Conservation (phyloP, 2,888 invertebrate species). For the Hirtodrosophila cameraria region DNA sequence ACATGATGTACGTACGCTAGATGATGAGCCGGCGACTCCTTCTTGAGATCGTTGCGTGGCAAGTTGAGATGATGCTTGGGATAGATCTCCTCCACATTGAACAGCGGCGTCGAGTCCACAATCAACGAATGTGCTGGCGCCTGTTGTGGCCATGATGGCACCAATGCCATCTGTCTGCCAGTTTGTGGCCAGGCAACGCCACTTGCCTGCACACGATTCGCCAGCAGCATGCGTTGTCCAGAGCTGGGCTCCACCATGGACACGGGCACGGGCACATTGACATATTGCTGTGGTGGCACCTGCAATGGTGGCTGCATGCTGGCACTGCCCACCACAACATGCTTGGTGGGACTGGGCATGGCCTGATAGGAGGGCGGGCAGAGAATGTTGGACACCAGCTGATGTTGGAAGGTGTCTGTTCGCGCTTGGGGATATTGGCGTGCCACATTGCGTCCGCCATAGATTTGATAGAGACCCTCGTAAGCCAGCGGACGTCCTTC, state of each 20-base stretch:
- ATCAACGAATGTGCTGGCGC: slow-evolving; percentile 89
- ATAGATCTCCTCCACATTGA: slow-evolving; percentile 87
- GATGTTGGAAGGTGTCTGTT: slow-evolving; percentile 94
- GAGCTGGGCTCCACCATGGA: slow-evolving; percentile 95
- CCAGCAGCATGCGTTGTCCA: slow-evolving; percentile 91
- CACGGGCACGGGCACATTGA: slow-evolving; percentile 88
- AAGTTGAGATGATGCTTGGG: slow-evolving; percentile 87
- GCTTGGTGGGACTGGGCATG: slow-evolving; percentile 88
- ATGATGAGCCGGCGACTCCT: slow-evolving; percentile 86
- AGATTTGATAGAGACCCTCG: slow-evolving; percentile 88
- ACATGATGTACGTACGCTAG: slow-evolving; percentile 82
- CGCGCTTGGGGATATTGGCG: slow-evolving; percentile 88
- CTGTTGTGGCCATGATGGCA: slow-evolving; percentile 93
- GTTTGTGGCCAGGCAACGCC: slow-evolving; percentile 84
- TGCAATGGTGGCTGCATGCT: slow-evolving; percentile 85
- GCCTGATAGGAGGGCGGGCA: slow-evolving; percentile 96
- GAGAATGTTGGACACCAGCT: slow-evolving; percentile 96
- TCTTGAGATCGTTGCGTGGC: slow-evolving; percentile 86
- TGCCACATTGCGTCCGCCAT: slow-evolving; percentile 88
- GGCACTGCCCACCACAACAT: slow-evolving; percentile 86
- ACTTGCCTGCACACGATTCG: slow-evolving; percentile 85
- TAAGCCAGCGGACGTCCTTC: slow-evolving; percentile 89
- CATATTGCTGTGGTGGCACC: slow-evolving; percentile 93
- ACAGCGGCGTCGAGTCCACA: slow-evolving; percentile 90
- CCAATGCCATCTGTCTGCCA: slow-evolving; percentile 91